phyloP scores from a whole-genome alignment of 2,113 vertebrate genomes.

The Chaetops frenatus region DNA sequence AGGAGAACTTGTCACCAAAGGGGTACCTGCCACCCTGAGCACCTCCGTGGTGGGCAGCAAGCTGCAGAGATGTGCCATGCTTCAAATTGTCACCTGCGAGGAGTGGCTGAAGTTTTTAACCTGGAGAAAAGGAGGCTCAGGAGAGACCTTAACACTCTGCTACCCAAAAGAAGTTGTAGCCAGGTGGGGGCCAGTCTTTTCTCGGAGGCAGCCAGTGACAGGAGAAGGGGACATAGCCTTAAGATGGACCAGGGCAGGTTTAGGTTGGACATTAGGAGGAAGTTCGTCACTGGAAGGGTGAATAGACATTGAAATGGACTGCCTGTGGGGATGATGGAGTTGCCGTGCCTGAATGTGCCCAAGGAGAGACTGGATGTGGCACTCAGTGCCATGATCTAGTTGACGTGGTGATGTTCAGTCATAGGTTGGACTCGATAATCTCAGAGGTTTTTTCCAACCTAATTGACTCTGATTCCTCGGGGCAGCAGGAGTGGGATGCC shows the following conservation, averaged over 20 bases:
- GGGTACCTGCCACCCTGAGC: accelerated
- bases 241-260: background rate
- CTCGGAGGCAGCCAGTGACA: background rate
- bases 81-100: accelerated
- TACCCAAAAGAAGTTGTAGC: background rate
- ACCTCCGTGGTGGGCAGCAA: accelerated
- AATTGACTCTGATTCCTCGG: accelerated
- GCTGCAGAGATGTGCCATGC: accelerated
- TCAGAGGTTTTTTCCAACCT: background rate
- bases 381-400: background rate
- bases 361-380: background rate
- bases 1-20: accelerated
- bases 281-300: background rate
- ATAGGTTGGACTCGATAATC: too few species aligned
- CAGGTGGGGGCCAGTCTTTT: accelerated
- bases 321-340: background rate
- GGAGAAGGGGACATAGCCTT: background rate
- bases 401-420: accelerated
- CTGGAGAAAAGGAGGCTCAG: accelerated
- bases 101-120: background rate
- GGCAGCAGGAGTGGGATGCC: accelerated
- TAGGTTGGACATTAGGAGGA: too few species aligned
- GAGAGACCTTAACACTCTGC: background rate
- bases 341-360: too few species aligned
- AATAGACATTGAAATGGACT: background rate